A percentile compares a stretch with the other conserved stretches of the same genome.
Evolutionary conservation across 1,140 invertebrate genomes (phyloP).

Genomic region (Oscheius sp.): DNA sequence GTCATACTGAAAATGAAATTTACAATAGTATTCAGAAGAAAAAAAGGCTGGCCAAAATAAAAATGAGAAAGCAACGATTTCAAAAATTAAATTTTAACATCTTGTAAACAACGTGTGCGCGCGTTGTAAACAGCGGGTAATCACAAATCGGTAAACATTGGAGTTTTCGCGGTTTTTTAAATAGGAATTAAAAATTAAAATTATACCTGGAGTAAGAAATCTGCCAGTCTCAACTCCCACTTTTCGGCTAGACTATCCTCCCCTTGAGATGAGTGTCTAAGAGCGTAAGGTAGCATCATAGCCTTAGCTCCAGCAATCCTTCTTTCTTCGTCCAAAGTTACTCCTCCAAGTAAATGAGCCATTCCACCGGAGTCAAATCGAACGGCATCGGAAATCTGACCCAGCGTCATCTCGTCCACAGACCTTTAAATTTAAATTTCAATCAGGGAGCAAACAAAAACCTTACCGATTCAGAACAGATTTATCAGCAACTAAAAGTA

Average conservation of each 20-base stretch:
- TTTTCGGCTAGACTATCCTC: conserved; percentile 57
- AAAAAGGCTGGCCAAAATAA: too few relatives aligned
- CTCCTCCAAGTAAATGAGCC: conserved; percentile 50
- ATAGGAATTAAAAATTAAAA: neutral
- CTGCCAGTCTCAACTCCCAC: conserved; percentile 53
- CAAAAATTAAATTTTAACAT: too few relatives aligned
- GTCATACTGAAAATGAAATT: conserved; percentile 36
- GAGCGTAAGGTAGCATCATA: conserved; percentile 56
- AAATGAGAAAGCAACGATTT: too few relatives aligned
- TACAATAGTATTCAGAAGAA: too few relatives aligned
- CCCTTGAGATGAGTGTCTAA: conserved; percentile 50
- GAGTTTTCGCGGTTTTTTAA: neutral
- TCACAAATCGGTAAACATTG: too few relatives aligned
- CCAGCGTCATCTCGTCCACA: conserved; percentile 48
- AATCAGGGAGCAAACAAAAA: neutral
- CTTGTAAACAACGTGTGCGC: too few relatives aligned
- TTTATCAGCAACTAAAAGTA: conserved; percentile 47
- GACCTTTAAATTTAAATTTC: conserved; percentile 23
- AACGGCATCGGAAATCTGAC: conserved; percentile 46
- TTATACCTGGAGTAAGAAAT: conserved; percentile 42
- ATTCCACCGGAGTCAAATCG: conserved; percentile 47
- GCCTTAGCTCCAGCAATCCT: conserved; percentile 56
- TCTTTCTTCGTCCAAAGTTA: conserved; percentile 48
- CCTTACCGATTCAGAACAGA: conserved; percentile 44
- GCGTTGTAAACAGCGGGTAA: too few relatives aligned